Base-by-base conservation (phyloP, 2,113 vertebrate species). In the Desmodus rotundus region DNA sequence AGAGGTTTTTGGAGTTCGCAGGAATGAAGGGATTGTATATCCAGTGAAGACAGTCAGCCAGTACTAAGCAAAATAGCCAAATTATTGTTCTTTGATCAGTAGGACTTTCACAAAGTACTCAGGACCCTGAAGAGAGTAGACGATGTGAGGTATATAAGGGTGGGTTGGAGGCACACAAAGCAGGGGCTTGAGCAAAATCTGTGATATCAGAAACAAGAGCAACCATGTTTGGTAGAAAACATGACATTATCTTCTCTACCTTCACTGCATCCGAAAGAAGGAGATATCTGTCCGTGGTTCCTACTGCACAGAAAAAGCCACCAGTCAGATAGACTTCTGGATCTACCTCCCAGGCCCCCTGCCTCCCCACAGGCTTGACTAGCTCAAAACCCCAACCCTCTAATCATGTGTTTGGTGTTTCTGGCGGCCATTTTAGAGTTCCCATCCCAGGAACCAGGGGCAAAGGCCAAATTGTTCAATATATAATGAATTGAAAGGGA, bases 191-290 rank as follows among this genome's bases (percentile, higher is more conserved):
- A 80, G 28, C 43, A 87, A 89, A 94, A 68, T 41, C 26, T 50
- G 3, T 84, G 56, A 81, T 83, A 33, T 72, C 50, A 73, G 65
- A 95, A 89, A 63, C 7, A 93, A 83, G 14, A 82, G n/a, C 4
- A 93, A 38, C 3, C 16, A 16, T 6, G 16, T 38, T 77, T 73
- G 12, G 9, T 58, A 38, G 38, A 87, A 52, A 33, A 50, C 20
- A 47, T n/a, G 38, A 11, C n/a, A 36, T 16, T 15, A 7, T 45
- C 24, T 74, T 17, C 13, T 67, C 10, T 28, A 11, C 7, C 2
- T 87, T 8, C 22, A 54, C 36, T 19, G 1, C 0, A 0, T 43
- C 7, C 20, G 24, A 31, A 41, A 36, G 7, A 4, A 7, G 33
- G 13, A 88, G 26, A 28, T 13, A 72, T 2, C 2, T 78, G 61